These are phyloP conservation scores for Rhinolophus ferrumequinum DNA, from an alignment of 2,113 vertebrate genomes.

Conservation along the genomic window DNA sequence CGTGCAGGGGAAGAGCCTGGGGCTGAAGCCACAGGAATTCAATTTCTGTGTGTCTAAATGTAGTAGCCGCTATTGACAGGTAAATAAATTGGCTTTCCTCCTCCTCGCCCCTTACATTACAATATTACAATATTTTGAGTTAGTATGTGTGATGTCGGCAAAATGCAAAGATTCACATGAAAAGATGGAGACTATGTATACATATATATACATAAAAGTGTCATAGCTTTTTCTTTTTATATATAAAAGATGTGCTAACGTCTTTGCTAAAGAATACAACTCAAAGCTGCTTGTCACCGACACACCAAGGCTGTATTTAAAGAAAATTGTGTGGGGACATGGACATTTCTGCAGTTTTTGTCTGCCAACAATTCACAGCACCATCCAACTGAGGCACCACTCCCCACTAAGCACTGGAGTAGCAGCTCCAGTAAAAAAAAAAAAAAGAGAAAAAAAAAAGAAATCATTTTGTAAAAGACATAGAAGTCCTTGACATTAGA, in stretches of 20 bases:
- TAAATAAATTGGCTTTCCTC: background rate
- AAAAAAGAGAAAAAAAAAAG: too few species aligned
- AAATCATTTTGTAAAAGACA: background rate
- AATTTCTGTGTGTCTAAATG: background rate
- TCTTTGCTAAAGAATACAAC: background rate
- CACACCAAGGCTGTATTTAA: background rate
- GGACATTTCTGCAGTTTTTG: background rate
- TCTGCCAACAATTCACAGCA: background rate
- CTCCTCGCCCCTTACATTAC: background rate
- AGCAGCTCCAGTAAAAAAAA: background rate
- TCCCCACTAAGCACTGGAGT: background rate
- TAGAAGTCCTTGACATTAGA: background rate
- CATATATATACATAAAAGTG: background rate
- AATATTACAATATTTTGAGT: background rate
- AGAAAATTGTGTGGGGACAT: background rate
- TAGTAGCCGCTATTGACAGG: background rate
- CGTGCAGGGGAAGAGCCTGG: fast-evolving
- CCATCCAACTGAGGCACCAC: background rate
- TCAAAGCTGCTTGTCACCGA: background rate
- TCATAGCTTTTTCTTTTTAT: background rate
- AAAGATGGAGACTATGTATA: background rate
- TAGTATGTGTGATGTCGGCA: background rate
- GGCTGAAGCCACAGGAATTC: background rate
- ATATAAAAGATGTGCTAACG: background rate
- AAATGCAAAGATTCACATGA: background rate